A percentile compares a stretch with the other conserved stretches of the same genome.
Conservation (phyloP, 2,888 invertebrate genomes). For the Lasioglossum malachurum region DNA sequence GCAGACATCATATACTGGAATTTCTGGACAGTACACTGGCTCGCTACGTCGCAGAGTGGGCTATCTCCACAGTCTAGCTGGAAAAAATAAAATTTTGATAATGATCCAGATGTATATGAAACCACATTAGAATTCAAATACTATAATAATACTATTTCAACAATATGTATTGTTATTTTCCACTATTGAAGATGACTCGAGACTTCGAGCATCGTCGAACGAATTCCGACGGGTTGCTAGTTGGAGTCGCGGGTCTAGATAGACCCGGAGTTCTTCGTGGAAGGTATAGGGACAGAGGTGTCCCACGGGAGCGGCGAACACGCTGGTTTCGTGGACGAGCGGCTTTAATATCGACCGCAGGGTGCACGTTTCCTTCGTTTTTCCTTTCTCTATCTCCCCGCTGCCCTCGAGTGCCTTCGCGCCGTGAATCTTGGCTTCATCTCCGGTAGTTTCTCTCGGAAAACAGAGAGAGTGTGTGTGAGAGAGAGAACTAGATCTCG, state of each 20-base stretch:
- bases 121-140: no score
- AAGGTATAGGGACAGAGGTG: not conserved
- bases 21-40: not conserved
- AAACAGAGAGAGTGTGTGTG: not conserved
- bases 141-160: no score
- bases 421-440: slow-evolving; percentile 44
- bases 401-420: slow-evolving; percentile 2
- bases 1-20: not conserved
- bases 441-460: not conserved
- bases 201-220: not conserved
- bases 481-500: not conserved
- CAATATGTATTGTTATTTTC: no score
- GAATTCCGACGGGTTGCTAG: not conserved
- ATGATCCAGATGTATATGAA: no score
- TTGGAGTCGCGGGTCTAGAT: not conserved
- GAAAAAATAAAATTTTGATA: no score
- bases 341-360: slow-evolving; percentile 54
- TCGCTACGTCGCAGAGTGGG: not conserved
- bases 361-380: slow-evolving; percentile 6
- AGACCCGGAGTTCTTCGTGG: not conserved
- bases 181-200: no score
- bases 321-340: slow-evolving; percentile 21
- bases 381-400: slow-evolving; percentile 12
- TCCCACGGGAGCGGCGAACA: not conserved
- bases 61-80: not conserved